phyloP scores from a whole-genome alignment of 1,140 invertebrate genomes.

The Drosophila orena region DNA sequence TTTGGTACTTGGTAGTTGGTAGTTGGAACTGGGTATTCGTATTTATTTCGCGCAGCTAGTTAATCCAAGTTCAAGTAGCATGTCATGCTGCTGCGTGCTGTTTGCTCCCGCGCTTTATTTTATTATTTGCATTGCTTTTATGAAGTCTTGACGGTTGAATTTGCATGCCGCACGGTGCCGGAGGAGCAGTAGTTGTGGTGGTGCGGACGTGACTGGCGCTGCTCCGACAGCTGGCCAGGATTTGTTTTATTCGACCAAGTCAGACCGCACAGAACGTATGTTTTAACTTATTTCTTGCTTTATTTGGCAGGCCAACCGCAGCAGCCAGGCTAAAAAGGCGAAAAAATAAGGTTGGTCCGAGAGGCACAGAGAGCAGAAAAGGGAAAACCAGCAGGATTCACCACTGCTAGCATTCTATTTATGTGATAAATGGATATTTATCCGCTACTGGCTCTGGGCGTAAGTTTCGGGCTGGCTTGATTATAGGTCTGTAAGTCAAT shows the following conservation, averaged over 20 bases:
- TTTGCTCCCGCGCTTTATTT: slow-evolving; percentile 57
- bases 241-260: slow-evolving; percentile 38
- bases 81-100: slow-evolving; percentile 44
- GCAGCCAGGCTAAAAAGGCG: slow-evolving; percentile 31
- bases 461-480: slow-evolving; percentile 58
- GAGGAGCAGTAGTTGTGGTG: no score
- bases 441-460: slow-evolving; percentile 44
- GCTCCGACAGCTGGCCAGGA: slow-evolving; percentile 5
- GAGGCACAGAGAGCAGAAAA: slow-evolving; percentile 2
- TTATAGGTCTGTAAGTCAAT: slow-evolving; percentile 78
- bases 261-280: slow-evolving; percentile 52
- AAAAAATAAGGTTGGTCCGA: slow-evolving; percentile 38
- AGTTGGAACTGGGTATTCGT: slow-evolving; percentile 12
- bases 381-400: slow-evolving; percentile 20
- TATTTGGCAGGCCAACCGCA: slow-evolving; percentile 51
- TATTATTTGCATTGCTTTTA: slow-evolving; percentile 68
- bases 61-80: slow-evolving; percentile 68
- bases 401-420: slow-evolving; percentile 41
- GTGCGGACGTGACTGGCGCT: slow-evolving; percentile 45
- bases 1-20: not conserved
- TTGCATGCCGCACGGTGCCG: slow-evolving; percentile 48
- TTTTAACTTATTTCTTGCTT: slow-evolving; percentile 55
- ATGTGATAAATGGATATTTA: slow-evolving; percentile 68
- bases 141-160: slow-evolving; percentile 52
- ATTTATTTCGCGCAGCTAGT: slow-evolving; percentile 48